Evolutionary conservation across 23 tunicate species (phyloP).

Genomic region (Halocynthia roretzi): DNA sequence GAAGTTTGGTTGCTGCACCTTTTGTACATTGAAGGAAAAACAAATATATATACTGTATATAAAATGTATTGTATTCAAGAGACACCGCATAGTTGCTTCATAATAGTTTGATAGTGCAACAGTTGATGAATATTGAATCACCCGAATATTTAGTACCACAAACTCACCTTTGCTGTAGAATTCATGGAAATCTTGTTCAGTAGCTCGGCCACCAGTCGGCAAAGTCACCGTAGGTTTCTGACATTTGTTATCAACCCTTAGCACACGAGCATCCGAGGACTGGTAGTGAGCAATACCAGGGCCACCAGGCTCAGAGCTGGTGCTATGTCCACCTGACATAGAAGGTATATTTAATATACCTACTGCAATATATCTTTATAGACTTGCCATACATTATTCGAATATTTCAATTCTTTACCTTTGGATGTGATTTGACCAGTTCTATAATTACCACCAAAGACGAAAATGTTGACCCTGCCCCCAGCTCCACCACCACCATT

Average conservation of each 20-base stretch:
- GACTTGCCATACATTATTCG: too few species aligned
- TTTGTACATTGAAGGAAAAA: too few species aligned
- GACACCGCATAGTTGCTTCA: too few species aligned
- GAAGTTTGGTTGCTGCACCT: too few species aligned
- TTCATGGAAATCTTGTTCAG: constrained; percentile 16
- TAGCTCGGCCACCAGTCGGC: constrained; percentile 16
- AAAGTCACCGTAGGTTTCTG: constrained; percentile 17
- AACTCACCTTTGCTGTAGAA: constrained; percentile 15
- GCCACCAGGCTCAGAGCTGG: constrained; percentile 22
- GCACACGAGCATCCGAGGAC: neutral
- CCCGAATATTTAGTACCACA: too few species aligned
- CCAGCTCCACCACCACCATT: constrained; percentile 33
- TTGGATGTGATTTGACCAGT: constrained; percentile 25
- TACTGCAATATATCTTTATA: too few species aligned
- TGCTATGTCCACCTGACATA: constrained; percentile 14
- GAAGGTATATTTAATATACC: too few species aligned
- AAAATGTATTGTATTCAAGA: too few species aligned
- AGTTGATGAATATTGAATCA: too few species aligned
- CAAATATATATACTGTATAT: too few species aligned
- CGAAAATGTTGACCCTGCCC: constrained; percentile 14
- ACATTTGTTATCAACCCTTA: constrained; percentile 25
- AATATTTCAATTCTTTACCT: neutral
- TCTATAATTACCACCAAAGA: constrained; percentile 3
- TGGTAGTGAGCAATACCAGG: constrained; percentile 16
- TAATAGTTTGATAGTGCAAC: too few species aligned